Percentiles rank a stretch among this genome's conserved stretches.
These are phyloP conservation scores for Drosophila putrida DNA, from an alignment of 2,888 invertebrate species.

Conservation along the genomic window DNA sequence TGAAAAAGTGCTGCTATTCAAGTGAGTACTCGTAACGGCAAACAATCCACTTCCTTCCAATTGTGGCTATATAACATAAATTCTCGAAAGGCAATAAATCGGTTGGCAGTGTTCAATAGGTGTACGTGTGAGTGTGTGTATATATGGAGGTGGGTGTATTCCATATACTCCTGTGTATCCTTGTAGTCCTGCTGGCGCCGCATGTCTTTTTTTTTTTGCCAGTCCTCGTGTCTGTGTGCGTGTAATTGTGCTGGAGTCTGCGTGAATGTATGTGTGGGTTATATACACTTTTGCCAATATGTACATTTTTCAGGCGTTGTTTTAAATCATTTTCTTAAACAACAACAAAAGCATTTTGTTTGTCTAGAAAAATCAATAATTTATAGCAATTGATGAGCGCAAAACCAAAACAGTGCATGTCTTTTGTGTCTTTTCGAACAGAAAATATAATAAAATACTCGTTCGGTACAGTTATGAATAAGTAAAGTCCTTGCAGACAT, in stretches of 20 bases:
- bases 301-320: conserved; percentile 11
- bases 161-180: conserved; percentile 62
- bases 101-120: not conserved
- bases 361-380: conserved; percentile 71
- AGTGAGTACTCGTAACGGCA: conserved; percentile 70
- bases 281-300: conserved; percentile 38
- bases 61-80: not conserved
- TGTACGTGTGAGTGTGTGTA: conserved; percentile 24
- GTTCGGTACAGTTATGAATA: conserved; percentile 61
- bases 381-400: conserved; percentile 20
- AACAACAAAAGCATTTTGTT: conserved; percentile 29
- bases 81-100: not conserved
- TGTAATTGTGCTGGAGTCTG: conserved; percentile 35
- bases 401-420: not conserved
- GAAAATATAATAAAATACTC: not conserved
- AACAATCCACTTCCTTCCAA: not conserved
- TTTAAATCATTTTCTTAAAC: conserved; percentile 12
- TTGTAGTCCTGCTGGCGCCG: conserved; percentile 80
- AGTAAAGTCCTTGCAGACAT: conserved; percentile 24
- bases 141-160: conserved; percentile 30
- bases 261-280: conserved; percentile 29
- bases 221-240: conserved; percentile 40
- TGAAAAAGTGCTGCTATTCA: conserved; percentile 78
- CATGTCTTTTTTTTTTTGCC: conserved; percentile 64
- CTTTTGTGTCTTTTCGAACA: not conserved